Percentiles rank a stretch among this genome's conserved stretches.
These are phyloP conservation scores for Glaucopsyche alexis DNA, from an alignment of 2,888 invertebrate species.

Conservation along the genomic window DNA sequence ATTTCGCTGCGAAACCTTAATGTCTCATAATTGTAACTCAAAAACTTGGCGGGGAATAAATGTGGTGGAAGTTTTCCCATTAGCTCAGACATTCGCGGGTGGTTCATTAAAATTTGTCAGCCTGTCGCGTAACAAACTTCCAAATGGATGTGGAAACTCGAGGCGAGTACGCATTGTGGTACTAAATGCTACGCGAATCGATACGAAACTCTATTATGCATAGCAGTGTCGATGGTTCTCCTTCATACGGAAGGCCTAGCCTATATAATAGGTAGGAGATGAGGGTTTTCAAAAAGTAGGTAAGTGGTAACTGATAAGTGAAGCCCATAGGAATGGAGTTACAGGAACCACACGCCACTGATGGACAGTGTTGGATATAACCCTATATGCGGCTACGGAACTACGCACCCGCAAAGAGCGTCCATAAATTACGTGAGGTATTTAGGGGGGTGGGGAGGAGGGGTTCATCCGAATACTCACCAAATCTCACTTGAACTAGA, in stretches of 20 bases:
- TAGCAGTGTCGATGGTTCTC: too few relatives aligned
- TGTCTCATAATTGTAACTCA: slow-evolving; percentile 35
- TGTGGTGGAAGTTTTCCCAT: slow-evolving; percentile 71
- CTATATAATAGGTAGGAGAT: too few relatives aligned
- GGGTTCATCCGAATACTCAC: too few relatives aligned
- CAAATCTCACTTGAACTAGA: too few relatives aligned
- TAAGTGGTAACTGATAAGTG: too few relatives aligned
- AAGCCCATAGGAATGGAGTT: too few relatives aligned
- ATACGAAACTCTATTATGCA: background rate
- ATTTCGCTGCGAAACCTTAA: slow-evolving; percentile 30
- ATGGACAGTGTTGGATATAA: background rate
- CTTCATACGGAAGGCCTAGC: too few relatives aligned
- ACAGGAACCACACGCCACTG: too few relatives aligned
- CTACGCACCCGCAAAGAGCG: background rate
- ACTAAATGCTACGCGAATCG: background rate
- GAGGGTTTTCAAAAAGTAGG: too few relatives aligned
- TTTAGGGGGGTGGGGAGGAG: too few relatives aligned
- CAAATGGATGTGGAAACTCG: slow-evolving; percentile 79
- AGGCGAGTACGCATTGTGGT: slow-evolving; percentile 42
- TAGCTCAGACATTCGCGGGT: slow-evolving; percentile 76
- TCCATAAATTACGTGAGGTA: too few relatives aligned
- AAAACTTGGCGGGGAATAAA: slow-evolving; percentile 45
- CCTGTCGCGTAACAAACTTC: slow-evolving; percentile 73
- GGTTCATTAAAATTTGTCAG: slow-evolving; percentile 80
- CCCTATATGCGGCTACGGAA: background rate